Base-by-base conservation (phyloP, 1,140 invertebrate genomes). In the Drosophila nasuta region DNA sequence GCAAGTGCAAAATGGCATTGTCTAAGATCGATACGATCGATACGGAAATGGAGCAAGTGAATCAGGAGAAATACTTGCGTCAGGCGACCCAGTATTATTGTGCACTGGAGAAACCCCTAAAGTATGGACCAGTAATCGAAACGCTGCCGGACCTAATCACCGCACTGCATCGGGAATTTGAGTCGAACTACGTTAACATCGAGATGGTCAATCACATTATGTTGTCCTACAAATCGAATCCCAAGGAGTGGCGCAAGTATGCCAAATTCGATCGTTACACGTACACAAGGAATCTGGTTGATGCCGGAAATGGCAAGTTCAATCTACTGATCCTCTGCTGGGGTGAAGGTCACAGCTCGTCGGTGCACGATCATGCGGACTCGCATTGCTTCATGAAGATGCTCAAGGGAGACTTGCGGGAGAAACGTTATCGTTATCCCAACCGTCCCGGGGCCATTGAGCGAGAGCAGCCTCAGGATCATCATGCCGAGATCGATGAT, bases 321-420 rank as follows among this genome's bases (percentile, higher is more conserved):
- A 99, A 99, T 93, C 94, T 99, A 73, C 98, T 99, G 96, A 94
- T 99, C 17, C 92, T 99, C 0, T 99, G 98, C 93, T 99, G 99
- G 99, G 97, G 97, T 33, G 97, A 98, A 91, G 97, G 97, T 28
- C 97, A 99, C 73, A 97, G 96, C 0, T 98, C 98, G 0, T 95
- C 96, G 11, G 99, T 99, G 75, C 99, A 99, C 91, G 98, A 99
- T 92, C 99, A 99, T 92, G 96, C 98, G 0, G 95, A 99, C 85
- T 95, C 98, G 0, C 98, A 99, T 91, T 99, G 99, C 92, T 98
- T 99, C 86, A 98, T 99, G 97, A 99, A 99, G 94, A 94, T 96
- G 62, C 93, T 97, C 0, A 95, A 96, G 67, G 96, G 96, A 8
- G 95, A 94, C 75, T 91, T 97, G 15, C 94, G 94, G 41, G 96